Base-by-base conservation (phyloP, 2,888 invertebrate species). In the Pandemis corylana region DNA sequence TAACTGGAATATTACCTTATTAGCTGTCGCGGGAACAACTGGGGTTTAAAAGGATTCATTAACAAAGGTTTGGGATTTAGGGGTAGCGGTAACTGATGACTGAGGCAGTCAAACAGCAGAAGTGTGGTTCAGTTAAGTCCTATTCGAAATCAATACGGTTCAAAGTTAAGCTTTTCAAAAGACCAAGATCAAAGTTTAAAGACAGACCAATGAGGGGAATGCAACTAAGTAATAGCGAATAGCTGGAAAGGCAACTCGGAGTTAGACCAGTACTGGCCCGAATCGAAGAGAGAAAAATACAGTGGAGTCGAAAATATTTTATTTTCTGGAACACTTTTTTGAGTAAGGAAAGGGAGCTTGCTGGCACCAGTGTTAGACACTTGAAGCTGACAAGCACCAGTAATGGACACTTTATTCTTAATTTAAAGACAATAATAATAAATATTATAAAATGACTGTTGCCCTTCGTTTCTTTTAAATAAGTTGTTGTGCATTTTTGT, bases 151-250 rank as follows among this genome's bases (percentile, higher is more conserved):
- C 9, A 2, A 56, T 3, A 7, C 13, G 36, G 12, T 62, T n/a
- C 42, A 20, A 64, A 64, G 12, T 5, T 65, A 28, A 66, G n/a
- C 28, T 49, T 36, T 20, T 20, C 65, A 15, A 28, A 44, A 65
- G 46, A n/a, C 20, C 20, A 9, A 41, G 41, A 53, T 56, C 71
- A 28, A 74, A 74, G 73, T 74, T 74, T 51, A 59, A 69, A 66
- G 69, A 51, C 49, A 42, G 61, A 44, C 28, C 62, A 70, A 67
- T 75, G 66, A 20, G 44, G 53, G 20, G 56, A 4, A 69, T 70
- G 74, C 70, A 70, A 62, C 65, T 61, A 62, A 75, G 74, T 75
- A 70, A 70, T 46, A 13, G 59, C 49, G 59, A 12, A 68, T 73
- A 44, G 69, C 44, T 61, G 44, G 70, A 70, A 62, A 63, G 53